phyloP scores from a whole-genome alignment of 2,888 invertebrate genomes.

The Orchesellides sinensis region DNA sequence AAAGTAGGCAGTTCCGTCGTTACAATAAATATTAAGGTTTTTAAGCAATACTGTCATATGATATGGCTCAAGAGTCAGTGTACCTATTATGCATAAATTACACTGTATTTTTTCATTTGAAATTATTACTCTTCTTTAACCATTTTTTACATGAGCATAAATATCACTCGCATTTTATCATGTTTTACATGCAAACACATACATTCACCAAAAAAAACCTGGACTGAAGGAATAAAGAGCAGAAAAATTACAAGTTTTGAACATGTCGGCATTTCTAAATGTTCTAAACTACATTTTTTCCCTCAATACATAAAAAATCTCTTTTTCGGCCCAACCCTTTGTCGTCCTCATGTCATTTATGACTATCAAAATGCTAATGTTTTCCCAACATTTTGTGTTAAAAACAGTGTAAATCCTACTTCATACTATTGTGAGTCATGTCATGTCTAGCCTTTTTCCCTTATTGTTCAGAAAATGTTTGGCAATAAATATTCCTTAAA shows the following conservation, averaged over 20 bases:
- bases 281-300: conserved; percentile 44
- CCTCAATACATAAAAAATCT: conserved; percentile 28
- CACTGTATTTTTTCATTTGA: no score
- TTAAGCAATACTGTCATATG: no score
- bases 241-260: conserved; percentile 33
- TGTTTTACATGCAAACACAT: no score
- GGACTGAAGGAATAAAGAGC: no score
- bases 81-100: no score
- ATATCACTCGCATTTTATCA: no score
- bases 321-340: conserved; percentile 37
- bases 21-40: conserved; percentile 12
- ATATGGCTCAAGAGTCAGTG: no score
- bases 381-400: conserved; percentile 63
- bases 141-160: no score
- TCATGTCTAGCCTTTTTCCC: background rate
- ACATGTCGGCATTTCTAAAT: conserved; percentile 51
- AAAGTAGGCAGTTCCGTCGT: conserved; percentile 44
- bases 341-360: conserved; percentile 66
- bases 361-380: conserved; percentile 71
- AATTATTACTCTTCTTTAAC: no score
- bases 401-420: conserved; percentile 69
- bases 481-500: background rate
- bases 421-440: background rate
- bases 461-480: background rate
- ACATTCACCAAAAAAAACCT: no score